These are phyloP conservation scores for Lagenorhynchus albirostris DNA, from an alignment of 2,113 vertebrate genomes.

Conservation along the genomic window DNA sequence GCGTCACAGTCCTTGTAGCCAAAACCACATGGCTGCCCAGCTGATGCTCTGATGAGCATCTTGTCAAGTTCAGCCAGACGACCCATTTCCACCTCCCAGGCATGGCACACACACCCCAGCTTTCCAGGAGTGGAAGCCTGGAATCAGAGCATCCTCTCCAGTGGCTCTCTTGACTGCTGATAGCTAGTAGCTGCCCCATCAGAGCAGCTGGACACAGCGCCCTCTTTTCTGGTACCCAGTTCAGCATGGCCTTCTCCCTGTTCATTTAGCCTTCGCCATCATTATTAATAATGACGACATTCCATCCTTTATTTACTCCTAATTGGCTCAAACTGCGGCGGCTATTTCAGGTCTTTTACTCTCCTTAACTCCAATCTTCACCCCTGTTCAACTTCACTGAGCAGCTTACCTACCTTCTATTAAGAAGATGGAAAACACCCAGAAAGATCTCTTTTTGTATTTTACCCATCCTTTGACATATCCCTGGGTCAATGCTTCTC, in stretches of 20 bases:
- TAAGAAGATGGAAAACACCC: background rate
- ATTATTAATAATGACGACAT: background rate
- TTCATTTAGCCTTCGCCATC: background rate
- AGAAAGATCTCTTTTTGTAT: background rate
- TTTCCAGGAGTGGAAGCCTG: background rate
- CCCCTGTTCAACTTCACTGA: background rate
- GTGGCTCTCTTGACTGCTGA: background rate
- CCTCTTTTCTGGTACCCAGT: background rate
- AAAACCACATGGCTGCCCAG: fast-evolving
- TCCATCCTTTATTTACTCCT: background rate
- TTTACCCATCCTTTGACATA: background rate
- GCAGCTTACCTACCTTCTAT: background rate
- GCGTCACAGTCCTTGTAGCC: background rate
- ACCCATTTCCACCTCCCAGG: background rate
- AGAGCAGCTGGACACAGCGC: background rate
- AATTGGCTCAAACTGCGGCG: fast-evolving
- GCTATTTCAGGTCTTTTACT: background rate
- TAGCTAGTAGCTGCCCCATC: too few relatives aligned
- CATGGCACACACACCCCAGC: fast-evolving
- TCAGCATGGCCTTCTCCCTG: too few relatives aligned
- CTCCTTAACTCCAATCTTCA: background rate
- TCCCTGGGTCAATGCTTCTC: background rate
- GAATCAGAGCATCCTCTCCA: background rate
- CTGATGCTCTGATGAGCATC: background rate
- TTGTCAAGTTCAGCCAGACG: too few relatives aligned